Conservation (phyloP, 2,113 vertebrate species). For the Campylomormyrus tamandua region DNA sequence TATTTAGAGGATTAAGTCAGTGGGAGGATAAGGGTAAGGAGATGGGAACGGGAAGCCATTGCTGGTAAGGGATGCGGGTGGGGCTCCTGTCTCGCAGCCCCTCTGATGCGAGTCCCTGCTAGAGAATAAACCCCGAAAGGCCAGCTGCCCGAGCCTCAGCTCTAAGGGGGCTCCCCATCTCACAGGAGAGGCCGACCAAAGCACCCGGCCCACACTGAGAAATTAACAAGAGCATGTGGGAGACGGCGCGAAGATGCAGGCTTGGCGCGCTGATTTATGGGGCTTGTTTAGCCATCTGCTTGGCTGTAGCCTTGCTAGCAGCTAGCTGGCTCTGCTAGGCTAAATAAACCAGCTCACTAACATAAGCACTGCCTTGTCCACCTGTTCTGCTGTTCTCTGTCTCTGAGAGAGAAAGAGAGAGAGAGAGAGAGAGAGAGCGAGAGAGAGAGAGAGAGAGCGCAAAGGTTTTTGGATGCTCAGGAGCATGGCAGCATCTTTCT, state of each 20-base stretch:
- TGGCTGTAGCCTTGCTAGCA: background rate
- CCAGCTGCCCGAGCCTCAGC: background rate
- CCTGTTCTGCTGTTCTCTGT: background rate
- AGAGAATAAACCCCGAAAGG: background rate
- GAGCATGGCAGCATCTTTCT: background rate
- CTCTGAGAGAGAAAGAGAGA: background rate
- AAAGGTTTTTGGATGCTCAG: background rate
- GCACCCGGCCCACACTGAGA: background rate
- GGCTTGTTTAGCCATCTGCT: background rate
- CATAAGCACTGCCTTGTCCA: background rate
- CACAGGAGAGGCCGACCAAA: background rate
- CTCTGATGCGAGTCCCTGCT: background rate
- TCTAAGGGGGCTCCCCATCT: background rate
- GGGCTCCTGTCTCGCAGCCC: background rate
- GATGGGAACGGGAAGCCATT: background rate
- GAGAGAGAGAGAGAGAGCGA: background rate
- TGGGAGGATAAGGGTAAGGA: background rate
- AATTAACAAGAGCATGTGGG: background rate
- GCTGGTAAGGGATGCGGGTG: background rate
- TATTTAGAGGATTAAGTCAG: background rate
- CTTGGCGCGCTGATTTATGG: background rate
- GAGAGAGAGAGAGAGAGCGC: background rate
- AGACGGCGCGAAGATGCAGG: background rate
- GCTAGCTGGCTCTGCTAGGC: background rate
- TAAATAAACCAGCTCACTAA: background rate